A percentile compares a stretch with the other conserved stretches of the same genome.
phyloP scores from a whole-genome alignment of 1,140 invertebrate species.

The Drosophila micromelanica region DNA sequence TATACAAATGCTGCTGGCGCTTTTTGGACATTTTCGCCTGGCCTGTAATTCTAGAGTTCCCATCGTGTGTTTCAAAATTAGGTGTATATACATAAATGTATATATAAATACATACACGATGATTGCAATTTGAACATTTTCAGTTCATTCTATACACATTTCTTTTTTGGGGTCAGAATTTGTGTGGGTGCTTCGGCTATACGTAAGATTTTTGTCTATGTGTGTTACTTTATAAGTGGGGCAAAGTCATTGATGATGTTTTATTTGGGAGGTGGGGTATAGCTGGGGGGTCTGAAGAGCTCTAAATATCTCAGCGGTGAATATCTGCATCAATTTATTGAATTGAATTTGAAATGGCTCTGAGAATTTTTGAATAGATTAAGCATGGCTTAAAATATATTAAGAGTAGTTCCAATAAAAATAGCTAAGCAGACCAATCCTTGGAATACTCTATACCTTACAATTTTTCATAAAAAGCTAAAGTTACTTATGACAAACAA shows the following conservation, averaged over 20 bases:
- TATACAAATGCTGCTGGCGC: constrained; percentile 41
- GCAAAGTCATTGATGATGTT: constrained; percentile 73
- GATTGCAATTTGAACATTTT: constrained; percentile 74
- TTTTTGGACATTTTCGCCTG: constrained; percentile 77
- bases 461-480: no score
- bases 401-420: no score
- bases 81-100: constrained; percentile 1
- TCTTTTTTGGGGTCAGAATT: constrained; percentile 63
- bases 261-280: constrained; percentile 1
- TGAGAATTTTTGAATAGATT: no score
- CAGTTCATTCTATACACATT: constrained; percentile 26
- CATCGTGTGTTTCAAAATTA: constrained; percentile 57
- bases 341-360: background rate
- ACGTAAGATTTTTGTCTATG: constrained; percentile 1
- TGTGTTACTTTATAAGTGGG: constrained; percentile 47
- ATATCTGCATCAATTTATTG: background rate
- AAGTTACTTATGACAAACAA: no score
- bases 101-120: constrained; percentile 10
- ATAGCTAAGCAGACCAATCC: no score
- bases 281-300: background rate
- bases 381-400: no score
- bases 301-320: constrained; percentile 7
- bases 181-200: constrained; percentile 36
- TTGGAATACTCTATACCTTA: no score
- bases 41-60: constrained; percentile 77